Evolutionary conservation across 2,113 vertebrate species (phyloP), one percentile per base, ranked within the genome.

Genomic region (Myocastor coypus): DNA sequence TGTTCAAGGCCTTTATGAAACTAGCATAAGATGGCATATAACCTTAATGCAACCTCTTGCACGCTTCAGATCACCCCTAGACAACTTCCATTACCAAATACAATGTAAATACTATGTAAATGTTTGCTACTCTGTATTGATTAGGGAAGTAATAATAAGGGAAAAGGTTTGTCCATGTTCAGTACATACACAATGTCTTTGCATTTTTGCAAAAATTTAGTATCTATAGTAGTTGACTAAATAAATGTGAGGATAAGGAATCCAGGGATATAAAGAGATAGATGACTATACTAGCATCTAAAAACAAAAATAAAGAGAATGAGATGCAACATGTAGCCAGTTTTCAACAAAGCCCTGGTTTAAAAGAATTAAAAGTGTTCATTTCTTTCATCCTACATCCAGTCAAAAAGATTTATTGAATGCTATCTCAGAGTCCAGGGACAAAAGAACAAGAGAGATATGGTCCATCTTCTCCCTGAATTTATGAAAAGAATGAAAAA

Each of bases 341-440:
- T 66, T 93, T 91, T 93, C 55, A 64, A n/a, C n/a, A n/a, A n/a
- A 96, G 52, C 71, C 24, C 46, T 82, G 24, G 19, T 84, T 83
- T 40, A 87, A 81, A 89, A 37, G 52, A 93, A 82, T 37, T 87
- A 64, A 83, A 87, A 77, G 14, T 55, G 77, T 28, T 96, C 68
- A 30, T 71, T 96, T 46, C 34, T 46, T 77, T 85, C 42, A 61
- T 83, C 61, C n/a, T 92, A 75, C 80, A 87, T 34, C 59, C 69
- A 77, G 55, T 81, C 78, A 83, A 34, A 87, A 61, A 63, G 57
- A 66, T 37, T 24, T 40, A 57, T 34, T 88, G 4, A 82, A 82
- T 19, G 78, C 17, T 46, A 61, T n/a, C 20, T 59, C 63, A n/a
- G 69, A 83, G 1, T 9, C 61, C 78, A 88, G 71, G 63, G 64